Evolutionary conservation across 1,140 invertebrate species (phyloP).

Genomic region (Temnothorax longispinosus): DNA sequence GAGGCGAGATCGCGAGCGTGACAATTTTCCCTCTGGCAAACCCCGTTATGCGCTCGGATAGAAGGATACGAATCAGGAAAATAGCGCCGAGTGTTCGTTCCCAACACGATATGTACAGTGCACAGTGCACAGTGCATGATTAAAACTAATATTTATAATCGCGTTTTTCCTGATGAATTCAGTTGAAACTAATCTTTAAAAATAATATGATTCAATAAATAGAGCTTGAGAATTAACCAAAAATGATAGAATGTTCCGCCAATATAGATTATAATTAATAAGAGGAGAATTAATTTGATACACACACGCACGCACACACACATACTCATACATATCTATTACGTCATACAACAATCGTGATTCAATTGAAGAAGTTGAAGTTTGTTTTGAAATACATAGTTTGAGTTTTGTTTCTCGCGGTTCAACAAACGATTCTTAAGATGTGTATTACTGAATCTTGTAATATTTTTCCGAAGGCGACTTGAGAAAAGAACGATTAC

Average conservation of each 20-base stretch:
- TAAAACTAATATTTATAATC: neutral
- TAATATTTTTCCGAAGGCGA: too few species aligned
- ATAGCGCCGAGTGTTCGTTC: neutral
- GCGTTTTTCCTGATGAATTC: neutral
- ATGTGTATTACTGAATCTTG: too few species aligned
- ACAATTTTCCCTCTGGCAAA: conserved; percentile 40
- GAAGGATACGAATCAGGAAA: conserved; percentile 1
- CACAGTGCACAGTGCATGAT: neutral
- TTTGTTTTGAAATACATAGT: too few species aligned
- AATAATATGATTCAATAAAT: neutral
- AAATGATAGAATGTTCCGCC: too few species aligned
- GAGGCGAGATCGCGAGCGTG: conserved; percentile 36
- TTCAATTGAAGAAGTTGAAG: too few species aligned
- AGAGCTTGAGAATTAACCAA: neutral
- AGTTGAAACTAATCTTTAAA: neutral
- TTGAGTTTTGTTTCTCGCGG: too few species aligned
- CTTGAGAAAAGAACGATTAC: too few species aligned
- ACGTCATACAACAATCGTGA: too few species aligned
- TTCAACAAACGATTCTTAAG: too few species aligned
- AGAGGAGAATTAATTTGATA: too few species aligned
- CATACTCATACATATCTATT: neutral
- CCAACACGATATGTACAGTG: neutral
- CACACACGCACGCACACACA: too few species aligned
- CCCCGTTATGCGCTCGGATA: neutral
- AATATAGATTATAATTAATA: too few species aligned